These are phyloP conservation scores for Antechinus stuartii DNA, from an alignment of 2,113 vertebrate genomes.

Conservation along the genomic window DNA sequence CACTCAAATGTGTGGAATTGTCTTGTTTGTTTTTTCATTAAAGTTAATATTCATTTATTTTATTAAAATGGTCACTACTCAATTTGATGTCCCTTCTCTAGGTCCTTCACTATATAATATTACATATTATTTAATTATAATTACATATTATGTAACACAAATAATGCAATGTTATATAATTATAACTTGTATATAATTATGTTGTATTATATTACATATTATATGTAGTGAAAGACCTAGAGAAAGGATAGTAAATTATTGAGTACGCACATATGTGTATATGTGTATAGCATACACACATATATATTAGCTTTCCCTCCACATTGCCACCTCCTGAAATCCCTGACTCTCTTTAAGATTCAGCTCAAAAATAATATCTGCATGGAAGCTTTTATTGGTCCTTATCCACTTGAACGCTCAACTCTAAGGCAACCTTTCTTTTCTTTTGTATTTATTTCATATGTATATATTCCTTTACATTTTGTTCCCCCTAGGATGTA, in stretches of 20 bases:
- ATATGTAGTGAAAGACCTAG: neutral
- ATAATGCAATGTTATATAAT: too few relatives aligned
- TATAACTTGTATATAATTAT: neutral
- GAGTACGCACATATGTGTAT: neutral
- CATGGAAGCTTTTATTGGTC: neutral
- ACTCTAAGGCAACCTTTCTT: neutral
- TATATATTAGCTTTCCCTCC: neutral
- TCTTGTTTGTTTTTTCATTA: conserved; percentile 9
- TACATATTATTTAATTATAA: too few relatives aligned
- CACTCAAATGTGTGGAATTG: neutral
- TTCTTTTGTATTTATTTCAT: neutral
- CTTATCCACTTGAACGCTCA: neutral
- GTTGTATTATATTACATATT: neutral
- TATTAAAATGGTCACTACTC: neutral
- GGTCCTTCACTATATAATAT: neutral
- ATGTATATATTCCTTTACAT: neutral
- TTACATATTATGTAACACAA: too few relatives aligned
- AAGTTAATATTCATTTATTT: neutral
- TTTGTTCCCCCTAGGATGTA: neutral
- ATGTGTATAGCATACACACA: too few relatives aligned
- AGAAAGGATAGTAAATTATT: neutral
- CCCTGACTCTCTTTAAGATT: neutral
- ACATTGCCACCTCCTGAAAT: neutral
- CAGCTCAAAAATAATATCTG: neutral
- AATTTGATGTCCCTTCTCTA: neutral